phyloP scores from a whole-genome alignment of 2,888 invertebrate genomes.

The Sminthurides aquaticus region DNA sequence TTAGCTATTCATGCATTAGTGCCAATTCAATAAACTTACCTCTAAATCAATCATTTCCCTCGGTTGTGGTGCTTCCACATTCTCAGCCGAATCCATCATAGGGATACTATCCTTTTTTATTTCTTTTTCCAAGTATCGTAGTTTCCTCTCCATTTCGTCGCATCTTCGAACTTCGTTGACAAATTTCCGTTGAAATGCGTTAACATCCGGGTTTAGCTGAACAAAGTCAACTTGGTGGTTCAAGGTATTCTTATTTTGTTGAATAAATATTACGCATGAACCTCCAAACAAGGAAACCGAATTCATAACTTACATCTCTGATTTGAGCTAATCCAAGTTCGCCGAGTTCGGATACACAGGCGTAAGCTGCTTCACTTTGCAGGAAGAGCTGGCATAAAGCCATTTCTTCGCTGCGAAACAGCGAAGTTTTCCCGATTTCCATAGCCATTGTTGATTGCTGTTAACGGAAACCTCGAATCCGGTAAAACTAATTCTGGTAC shows the following conservation, averaged over 20 bases:
- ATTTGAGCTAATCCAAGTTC: constrained; percentile 96
- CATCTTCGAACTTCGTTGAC: constrained; percentile 96
- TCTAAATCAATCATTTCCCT: constrained; percentile 98
- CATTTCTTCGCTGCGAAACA: constrained; percentile 98
- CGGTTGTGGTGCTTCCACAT: constrained; percentile 96
- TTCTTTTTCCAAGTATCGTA: constrained; percentile 93
- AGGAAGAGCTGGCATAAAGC: constrained; percentile 95
- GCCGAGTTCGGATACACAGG: constrained; percentile 94
- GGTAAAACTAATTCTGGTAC: no score
- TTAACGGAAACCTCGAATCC: no score
- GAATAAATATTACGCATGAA: not conserved
- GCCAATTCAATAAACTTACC: constrained; percentile 50
- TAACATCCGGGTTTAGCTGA: constrained; percentile 93
- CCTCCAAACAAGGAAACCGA: not conserved
- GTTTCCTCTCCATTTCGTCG: constrained; percentile 97
- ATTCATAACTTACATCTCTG: constrained; percentile 62
- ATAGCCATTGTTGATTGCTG: not conserved
- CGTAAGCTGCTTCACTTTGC: constrained; percentile 97
- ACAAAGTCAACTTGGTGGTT: constrained; percentile 43
- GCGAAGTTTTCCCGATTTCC: constrained; percentile 21
- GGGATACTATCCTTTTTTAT: constrained; percentile 94
- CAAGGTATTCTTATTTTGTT: not conserved
- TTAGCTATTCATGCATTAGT: not conserved
- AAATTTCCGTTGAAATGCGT: constrained; percentile 96
- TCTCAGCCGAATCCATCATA: constrained; percentile 95